A percentile compares a stretch with the other conserved stretches of the same genome.
Conservation (phyloP, 2,888 invertebrate species). For the Busseola fusca region DNA sequence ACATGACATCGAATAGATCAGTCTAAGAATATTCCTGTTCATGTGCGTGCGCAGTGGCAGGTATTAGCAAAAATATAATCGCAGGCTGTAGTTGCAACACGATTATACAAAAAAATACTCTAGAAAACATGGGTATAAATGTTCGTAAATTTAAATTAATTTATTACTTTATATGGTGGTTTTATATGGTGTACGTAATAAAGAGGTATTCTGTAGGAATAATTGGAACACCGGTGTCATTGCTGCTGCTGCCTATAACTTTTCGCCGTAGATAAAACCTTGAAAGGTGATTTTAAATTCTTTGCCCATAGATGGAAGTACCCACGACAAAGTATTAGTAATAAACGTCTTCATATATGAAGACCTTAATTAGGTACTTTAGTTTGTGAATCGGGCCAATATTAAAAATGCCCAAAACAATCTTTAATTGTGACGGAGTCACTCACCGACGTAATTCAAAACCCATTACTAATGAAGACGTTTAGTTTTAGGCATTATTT, state of each 20-base stretch:
- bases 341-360: too few relatives aligned
- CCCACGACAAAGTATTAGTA: neutral
- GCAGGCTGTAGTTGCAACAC: neutral
- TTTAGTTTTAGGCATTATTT: neutral
- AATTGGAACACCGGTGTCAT: neutral
- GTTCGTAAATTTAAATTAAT: neutral
- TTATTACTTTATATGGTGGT: neutral
- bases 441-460: neutral
- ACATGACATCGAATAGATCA: constrained; percentile 26
- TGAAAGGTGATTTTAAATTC: too few relatives aligned
- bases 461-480: neutral
- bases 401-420: neutral
- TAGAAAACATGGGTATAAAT: neutral
- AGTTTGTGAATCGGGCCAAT: too few relatives aligned
- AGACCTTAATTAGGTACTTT: too few relatives aligned
- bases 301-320: neutral
- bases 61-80: constrained; percentile 7
- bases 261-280: neutral
- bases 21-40: constrained; percentile 24
- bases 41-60: neutral
- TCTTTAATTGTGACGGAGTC: neutral
- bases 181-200: too few relatives aligned
- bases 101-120: constrained; percentile 2
- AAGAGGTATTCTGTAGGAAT: too few relatives aligned
- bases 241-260: neutral